Base-by-base conservation (phyloP, 2,113 vertebrate genomes). In the Cyprinodon variegatus region DNA sequence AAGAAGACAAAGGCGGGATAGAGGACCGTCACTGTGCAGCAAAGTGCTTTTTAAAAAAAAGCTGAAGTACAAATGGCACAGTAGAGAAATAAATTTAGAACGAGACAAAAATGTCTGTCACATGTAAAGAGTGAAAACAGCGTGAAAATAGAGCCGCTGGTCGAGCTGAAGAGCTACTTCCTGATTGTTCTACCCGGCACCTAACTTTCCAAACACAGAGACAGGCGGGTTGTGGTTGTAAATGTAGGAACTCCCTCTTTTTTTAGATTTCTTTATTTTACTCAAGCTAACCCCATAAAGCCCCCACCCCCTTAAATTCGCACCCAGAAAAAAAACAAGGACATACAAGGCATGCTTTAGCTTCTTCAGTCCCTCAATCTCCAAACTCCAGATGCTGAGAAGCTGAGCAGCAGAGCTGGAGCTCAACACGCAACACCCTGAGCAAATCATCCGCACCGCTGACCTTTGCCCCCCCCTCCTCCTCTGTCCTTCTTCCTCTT, bases 381-480 rank as follows among this genome's bases (percentile, higher is more conserved):
- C 64, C 77, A 78, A 82, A 78, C 77, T 85, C 76, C 72, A 87
- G 81, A 89, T 87, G 86, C 83, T 84, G 81, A 85, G 83, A 69
- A 41, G 41, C 41, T 9, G 41, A 41, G 41, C 41, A 82, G 41
- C 10, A 37, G 11, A 15, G 65, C 41, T 71, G 4, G 8, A 79
- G 62, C 76, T 61, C 59, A 61, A 84, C 85, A 88, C 83, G 70
- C 81, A 72, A 77, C 84, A 86, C 62, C 61, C 83, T 79, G 48
- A 77, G 57, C 82, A 76, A 90, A 79, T 69, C 92, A 94, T 95
- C 90, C 89, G 86, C 89, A 78, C 82, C 77, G 73, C 74, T 91
- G 84, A 91, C 62, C 81, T 92, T 89, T 91, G 81, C 65, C 79
- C 74, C 81, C 80, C 73, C 22, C 5, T 29, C 0, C 60, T 80